Evolutionary conservation across 2,797 vertebrate species (phyloP).

Genomic region (Limosa lapponica): DNA sequence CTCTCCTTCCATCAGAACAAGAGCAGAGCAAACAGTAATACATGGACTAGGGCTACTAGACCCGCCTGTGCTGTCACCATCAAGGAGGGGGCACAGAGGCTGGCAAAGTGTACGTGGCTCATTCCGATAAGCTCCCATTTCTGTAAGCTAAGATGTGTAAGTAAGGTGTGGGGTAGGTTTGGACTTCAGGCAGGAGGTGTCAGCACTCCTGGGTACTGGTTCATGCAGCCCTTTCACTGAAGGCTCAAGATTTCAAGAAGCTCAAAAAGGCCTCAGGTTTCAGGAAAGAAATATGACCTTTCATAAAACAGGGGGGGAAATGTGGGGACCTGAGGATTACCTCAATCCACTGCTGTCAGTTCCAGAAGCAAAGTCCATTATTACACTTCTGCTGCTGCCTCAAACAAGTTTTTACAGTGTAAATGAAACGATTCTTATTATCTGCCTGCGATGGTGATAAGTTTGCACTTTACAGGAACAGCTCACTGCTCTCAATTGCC

Average conservation of each 20-base stretch:
- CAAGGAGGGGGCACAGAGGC: background rate
- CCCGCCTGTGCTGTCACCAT: background rate
- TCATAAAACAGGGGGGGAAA: background rate
- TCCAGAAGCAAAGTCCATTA: conserved; percentile 53
- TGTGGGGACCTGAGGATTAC: background rate
- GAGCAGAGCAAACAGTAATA: background rate
- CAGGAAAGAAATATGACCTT: background rate
- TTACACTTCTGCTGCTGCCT: conserved; percentile 41
- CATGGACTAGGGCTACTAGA: background rate
- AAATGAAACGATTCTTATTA: conserved; percentile 59
- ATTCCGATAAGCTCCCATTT: background rate
- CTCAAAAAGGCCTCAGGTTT: background rate
- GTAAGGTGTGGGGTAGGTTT: background rate
- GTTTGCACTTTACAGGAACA: conserved; percentile 57
- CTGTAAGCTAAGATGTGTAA: too few species aligned
- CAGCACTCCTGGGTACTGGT: background rate
- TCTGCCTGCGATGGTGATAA: conserved; percentile 40
- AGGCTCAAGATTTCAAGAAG: background rate
- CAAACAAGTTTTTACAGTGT: conserved; percentile 35
- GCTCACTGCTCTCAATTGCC: conserved; percentile 57
- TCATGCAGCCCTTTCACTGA: background rate
- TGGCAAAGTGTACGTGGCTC: background rate
- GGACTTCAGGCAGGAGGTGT: background rate
- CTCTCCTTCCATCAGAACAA: background rate
- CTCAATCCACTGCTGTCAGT: conserved; percentile 25